Percentiles rank a stretch among this genome's conserved stretches.
phyloP scores from a whole-genome alignment of 2,888 invertebrate genomes.

The Plebejus melissa region DNA sequence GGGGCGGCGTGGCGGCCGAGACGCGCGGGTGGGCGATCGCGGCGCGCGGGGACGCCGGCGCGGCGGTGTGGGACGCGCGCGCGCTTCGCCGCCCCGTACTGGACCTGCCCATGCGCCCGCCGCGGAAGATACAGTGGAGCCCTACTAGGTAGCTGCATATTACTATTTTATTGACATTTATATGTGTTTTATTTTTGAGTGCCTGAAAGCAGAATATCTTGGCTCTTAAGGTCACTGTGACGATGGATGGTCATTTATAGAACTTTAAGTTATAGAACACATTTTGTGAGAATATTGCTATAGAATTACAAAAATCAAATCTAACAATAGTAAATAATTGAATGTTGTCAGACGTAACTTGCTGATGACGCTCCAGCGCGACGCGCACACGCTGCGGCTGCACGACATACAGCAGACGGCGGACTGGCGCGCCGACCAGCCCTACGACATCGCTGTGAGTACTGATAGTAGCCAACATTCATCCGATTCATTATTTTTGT shows the following conservation, averaged over 20 bases:
- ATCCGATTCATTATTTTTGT: no score
- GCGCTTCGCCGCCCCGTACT: slow-evolving; percentile 91
- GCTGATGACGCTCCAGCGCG: slow-evolving; percentile 89
- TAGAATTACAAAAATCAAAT: no score
- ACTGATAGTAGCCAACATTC: no score
- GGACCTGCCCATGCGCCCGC: slow-evolving; percentile 83
- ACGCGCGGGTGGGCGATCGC: slow-evolving; percentile 89
- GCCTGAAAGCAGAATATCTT: no score
- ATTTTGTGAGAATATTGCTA: no score
- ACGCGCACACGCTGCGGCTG: slow-evolving; percentile 86
- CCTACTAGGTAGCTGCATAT: slow-evolving; percentile 83
- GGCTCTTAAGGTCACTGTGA: no score
- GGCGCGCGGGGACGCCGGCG: slow-evolving; percentile 89
- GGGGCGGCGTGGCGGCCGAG: slow-evolving; percentile 86
- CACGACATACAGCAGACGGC: slow-evolving; percentile 86
- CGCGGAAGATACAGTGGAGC: slow-evolving; percentile 91
- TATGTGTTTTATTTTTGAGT: no score
- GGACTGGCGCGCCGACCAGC: slow-evolving; percentile 43
- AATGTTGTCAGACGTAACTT: slow-evolving; percentile 79
- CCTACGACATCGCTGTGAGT: slow-evolving; percentile 44
- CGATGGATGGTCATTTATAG: no score
- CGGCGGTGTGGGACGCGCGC: slow-evolving; percentile 93
- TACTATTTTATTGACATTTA: no score
- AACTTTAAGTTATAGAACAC: no score
- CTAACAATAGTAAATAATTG: no score